These are phyloP conservation scores for Pseudococcus jackbeardsleyi DNA, from an alignment of 2,888 invertebrate species.

Conservation along the genomic window DNA sequence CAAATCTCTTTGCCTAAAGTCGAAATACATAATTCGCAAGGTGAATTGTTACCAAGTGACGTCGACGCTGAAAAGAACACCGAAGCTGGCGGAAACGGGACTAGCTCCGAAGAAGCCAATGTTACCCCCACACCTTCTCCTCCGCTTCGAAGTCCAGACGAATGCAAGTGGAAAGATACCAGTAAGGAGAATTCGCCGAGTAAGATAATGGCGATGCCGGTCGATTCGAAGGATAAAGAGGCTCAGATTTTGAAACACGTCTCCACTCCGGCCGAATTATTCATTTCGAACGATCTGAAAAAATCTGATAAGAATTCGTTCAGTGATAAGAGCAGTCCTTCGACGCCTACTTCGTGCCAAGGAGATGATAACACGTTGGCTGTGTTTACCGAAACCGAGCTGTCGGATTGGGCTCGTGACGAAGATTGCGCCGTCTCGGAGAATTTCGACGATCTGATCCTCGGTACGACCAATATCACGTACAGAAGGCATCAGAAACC, in stretches of 20 bases:
- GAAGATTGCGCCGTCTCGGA: conserved; percentile 79
- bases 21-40: conserved; percentile 74
- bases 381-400: conserved; percentile 85
- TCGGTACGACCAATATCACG: conserved; percentile 72
- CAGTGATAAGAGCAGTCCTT: conserved; percentile 73
- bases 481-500: conserved; percentile 69
- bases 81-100: not conserved
- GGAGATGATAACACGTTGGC: conserved; percentile 78
- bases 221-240: conserved; percentile 66
- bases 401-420: conserved; percentile 91
- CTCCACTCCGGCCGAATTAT: conserved; percentile 68
- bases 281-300: conserved; percentile 66
- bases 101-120: not conserved
- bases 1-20: conserved; percentile 73
- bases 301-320: conserved; percentile 61
- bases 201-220: conserved; percentile 68
- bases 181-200: conserved; percentile 66
- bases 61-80: not conserved
- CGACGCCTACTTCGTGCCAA: conserved; percentile 72
- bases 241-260: conserved; percentile 68
- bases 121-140: not conserved
- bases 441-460: conserved; percentile 75
- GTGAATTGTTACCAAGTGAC: conserved; percentile 64
- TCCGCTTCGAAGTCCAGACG: not conserved
- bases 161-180: conserved; percentile 46